These are phyloP conservation scores for Linepithema humile DNA, from an alignment of 1,140 invertebrate species.

Conservation along the genomic window DNA sequence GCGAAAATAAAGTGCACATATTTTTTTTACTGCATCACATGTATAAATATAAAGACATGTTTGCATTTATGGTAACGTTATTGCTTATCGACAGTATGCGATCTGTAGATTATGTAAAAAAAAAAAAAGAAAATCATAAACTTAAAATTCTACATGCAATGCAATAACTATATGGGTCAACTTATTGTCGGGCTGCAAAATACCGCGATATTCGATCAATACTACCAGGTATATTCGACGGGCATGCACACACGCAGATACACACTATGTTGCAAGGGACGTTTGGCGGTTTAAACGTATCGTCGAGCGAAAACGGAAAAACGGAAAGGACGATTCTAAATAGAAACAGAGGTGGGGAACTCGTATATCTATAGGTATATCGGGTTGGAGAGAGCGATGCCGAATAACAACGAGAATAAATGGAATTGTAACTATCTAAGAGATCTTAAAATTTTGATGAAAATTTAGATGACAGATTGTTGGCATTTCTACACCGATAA, in stretches of 20 bases:
- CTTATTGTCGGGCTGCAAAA: constrained; percentile 62
- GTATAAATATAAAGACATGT: no score
- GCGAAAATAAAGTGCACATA: no score
- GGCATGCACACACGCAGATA: constrained; percentile 49
- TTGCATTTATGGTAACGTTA: neutral
- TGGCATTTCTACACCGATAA: neutral
- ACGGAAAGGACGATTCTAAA: constrained; percentile 57
- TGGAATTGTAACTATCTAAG: constrained; percentile 67
- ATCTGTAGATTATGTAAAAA: neutral
- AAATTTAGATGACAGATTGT: constrained; percentile 43
- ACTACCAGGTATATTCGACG: constrained; percentile 66
- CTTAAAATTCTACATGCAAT: neutral
- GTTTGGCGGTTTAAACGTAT: constrained; percentile 46
- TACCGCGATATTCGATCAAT: constrained; percentile 71
- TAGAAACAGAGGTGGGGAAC: constrained; percentile 45
- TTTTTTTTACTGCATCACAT: no score
- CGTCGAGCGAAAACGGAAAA: constrained; percentile 58
- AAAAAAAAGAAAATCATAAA: neutral
- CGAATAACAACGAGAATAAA: constrained; percentile 26
- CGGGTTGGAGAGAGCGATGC: constrained; percentile 14
- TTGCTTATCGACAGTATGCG: neutral
- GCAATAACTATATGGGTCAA: neutral
- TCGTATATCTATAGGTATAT: constrained; percentile 21
- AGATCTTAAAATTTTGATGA: constrained; percentile 68
- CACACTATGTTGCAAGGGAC: constrained; percentile 51